Evolutionary conservation across 1,140 invertebrate genomes (phyloP), one percentile per base, ranked within the genome.

Genomic region (Cherax quadricarinatus): DNA sequence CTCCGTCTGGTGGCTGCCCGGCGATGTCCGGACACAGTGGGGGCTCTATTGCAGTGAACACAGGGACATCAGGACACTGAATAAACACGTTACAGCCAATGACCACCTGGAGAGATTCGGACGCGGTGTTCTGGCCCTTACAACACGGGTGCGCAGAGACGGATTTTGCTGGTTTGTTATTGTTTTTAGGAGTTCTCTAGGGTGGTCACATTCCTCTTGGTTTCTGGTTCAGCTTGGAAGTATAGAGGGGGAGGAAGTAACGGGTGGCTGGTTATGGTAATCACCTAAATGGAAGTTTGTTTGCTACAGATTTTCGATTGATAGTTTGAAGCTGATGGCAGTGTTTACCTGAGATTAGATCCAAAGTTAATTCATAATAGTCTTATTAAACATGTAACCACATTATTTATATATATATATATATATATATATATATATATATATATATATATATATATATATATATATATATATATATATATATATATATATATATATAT

Each of bases 61-160:
- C 60, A 70, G 49, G 83, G 83, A 57, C 83, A 70, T 85, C 83
- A 66, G 60, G 51, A 49, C 62, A 24, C 83, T 85, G 83, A 70
- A 85, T 85, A 85, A 85, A 85, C 83, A 85, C 83, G 83, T 85
- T 85, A 85, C 83, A 85, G 53, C 16, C 30, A 62, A n/a, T 85
- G 83, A 85, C 83, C 83, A 85, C 83, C 83, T 85, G 83, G 83
- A 85, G 83, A 30, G 62, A 57, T 66, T 12, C 62, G 10, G 14
- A 12, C 14, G 83, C 60, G 14, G 62, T n/a, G 70, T 21, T 70
- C 41, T 85, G 24, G 30, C 48, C 83, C 83, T 85, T 48, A 7
- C 48, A 62, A n/a, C 24, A 30, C 16, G 12, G 24, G 60, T 24
- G 18, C 83, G 49, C 62, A 70, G 24, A 30, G 83, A 14, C 24